phyloP scores from a whole-genome alignment of 2,888 invertebrate genomes.

The Gerosis bhagava region DNA sequence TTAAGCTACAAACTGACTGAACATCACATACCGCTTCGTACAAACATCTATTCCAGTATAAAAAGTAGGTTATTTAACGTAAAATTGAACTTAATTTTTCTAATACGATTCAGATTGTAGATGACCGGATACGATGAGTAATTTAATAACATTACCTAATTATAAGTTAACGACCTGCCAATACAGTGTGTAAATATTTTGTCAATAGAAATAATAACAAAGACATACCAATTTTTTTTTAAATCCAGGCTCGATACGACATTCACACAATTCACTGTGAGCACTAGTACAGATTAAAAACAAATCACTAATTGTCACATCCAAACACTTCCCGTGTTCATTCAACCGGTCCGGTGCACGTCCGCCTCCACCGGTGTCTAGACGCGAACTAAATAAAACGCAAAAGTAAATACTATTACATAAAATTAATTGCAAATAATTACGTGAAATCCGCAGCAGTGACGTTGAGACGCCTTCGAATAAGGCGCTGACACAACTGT shows the following conservation, averaged over 20 bases:
- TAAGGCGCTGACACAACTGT: constrained; percentile 24
- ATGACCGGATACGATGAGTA: constrained; percentile 1
- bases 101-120: constrained; percentile 4
- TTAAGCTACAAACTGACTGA: too few species aligned
- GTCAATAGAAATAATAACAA: not conserved
- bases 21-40: too few species aligned
- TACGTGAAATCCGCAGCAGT: constrained; percentile 60
- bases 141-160: constrained; percentile 13
- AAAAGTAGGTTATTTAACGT: too few species aligned
- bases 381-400: constrained; percentile 54
- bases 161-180: constrained; percentile 17
- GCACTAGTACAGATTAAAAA: not conserved
- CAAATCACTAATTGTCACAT: not conserved
- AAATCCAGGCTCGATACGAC: constrained; percentile 6
- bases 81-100: not conserved
- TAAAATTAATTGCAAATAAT: constrained; percentile 70
- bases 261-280: too few species aligned
- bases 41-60: too few species aligned
- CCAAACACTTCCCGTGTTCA: constrained; percentile 23
- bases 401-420: constrained; percentile 62
- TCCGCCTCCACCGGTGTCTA: constrained; percentile 36
- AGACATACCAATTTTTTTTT: constrained; percentile 15
- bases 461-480: constrained; percentile 46
- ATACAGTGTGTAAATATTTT: constrained; percentile 8
- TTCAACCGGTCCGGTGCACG: constrained; percentile 25